phyloP scores from a whole-genome alignment of 2,888 invertebrate genomes.

The Pseudoips prasinana region DNA sequence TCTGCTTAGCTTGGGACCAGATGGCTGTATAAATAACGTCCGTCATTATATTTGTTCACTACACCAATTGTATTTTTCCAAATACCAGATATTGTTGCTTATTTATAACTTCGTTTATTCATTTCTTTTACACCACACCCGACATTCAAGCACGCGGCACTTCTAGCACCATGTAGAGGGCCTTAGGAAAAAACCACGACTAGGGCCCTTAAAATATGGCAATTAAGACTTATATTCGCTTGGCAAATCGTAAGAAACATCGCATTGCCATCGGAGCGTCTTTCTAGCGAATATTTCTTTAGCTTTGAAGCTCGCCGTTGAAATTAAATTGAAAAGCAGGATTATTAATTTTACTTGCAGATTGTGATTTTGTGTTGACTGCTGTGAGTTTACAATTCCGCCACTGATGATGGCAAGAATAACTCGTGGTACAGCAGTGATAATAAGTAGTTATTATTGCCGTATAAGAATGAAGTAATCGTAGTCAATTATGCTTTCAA shows the following conservation, averaged over 20 bases:
- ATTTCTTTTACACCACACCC: conserved; percentile 34
- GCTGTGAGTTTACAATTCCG: neutral
- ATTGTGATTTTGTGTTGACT: conserved; percentile 29
- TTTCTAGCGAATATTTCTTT: conserved; percentile 50
- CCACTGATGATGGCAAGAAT: conserved; percentile 4
- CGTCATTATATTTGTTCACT: too few species aligned
- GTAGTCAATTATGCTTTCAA: too few species aligned
- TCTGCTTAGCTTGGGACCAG: too few species aligned
- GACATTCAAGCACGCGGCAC: conserved; percentile 54
- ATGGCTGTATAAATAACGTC: too few species aligned
- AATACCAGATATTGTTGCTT: too few species aligned
- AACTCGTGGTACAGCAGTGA: too few species aligned
- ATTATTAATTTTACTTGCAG: conserved; percentile 48
- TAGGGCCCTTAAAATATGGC: conserved; percentile 67
- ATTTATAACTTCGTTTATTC: too few species aligned
- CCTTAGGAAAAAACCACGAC: conserved; percentile 54
- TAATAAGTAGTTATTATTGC: too few species aligned
- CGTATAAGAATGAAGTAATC: too few species aligned
- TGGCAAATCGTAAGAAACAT: conserved; percentile 65
- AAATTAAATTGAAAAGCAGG: conserved; percentile 63
- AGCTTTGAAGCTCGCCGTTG: conserved; percentile 57
- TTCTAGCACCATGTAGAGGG: conserved; percentile 48
- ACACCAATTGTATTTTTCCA: too few species aligned
- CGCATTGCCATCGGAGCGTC: conserved; percentile 52
- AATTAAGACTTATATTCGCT: conserved; percentile 74